Conservation (phyloP, 2,797 vertebrate genomes). For the Gambelia wislizenii region DNA sequence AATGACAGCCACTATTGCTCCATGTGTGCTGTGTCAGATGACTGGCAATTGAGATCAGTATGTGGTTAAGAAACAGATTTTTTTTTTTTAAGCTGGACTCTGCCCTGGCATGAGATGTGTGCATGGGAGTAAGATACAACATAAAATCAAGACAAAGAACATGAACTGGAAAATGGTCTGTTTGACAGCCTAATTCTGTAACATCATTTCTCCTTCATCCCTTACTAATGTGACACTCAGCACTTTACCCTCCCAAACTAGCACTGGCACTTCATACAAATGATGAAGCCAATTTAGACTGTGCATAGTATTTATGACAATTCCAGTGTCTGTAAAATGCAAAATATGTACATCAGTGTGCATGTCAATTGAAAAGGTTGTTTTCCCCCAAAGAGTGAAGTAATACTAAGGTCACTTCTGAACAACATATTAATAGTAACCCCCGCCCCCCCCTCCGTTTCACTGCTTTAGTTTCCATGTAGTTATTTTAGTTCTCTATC, state of each 20-base stretch:
- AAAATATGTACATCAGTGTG: conserved; percentile 72
- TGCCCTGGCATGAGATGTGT: conserved; percentile 67
- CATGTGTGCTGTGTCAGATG: neutral
- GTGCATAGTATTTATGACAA: conserved; percentile 79
- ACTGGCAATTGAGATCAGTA: conserved; percentile 50
- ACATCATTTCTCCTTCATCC: conserved; percentile 52
- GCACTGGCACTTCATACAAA: conserved; percentile 68
- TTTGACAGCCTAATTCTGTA: conserved; percentile 71
- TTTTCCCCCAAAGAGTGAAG: conserved; percentile 78
- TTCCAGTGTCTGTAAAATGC: conserved; percentile 76
- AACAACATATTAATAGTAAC: conserved; percentile 79
- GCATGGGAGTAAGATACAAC: conserved; percentile 70
- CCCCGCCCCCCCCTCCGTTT: conserved; percentile 19
- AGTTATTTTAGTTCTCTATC: conserved; percentile 70
- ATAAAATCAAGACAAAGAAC: conserved; percentile 74
- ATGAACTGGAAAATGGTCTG: conserved; percentile 75
- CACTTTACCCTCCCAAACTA: conserved; percentile 64
- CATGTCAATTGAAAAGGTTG: conserved; percentile 66
- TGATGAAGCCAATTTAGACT: conserved; percentile 67
- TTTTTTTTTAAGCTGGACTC: conserved; percentile 76
- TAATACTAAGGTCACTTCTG: conserved; percentile 87
- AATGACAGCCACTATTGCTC: neutral
- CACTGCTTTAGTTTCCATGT: conserved; percentile 76
- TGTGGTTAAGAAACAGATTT: conserved; percentile 70
- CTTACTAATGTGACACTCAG: conserved; percentile 54